A percentile compares a stretch with the other conserved stretches of the same genome.
Evolutionary conservation across 1,140 invertebrate species (phyloP).

Genomic region (Choristoneura fumiferana): DNA sequence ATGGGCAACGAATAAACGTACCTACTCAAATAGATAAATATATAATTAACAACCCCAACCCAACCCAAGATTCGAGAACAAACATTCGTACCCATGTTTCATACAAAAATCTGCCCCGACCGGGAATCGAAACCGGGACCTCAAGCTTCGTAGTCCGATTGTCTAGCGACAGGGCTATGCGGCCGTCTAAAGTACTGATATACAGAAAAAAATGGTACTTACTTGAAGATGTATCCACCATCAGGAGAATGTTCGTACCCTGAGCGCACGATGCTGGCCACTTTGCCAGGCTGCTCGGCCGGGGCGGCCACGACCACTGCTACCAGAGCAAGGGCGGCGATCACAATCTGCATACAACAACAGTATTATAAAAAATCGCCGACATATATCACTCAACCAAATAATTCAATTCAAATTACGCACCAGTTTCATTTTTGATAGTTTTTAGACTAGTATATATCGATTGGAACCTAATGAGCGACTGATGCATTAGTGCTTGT

Average conservation of each 20-base stretch:
- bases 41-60: too few species aligned
- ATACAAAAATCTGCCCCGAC: too few species aligned
- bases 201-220: conserved; percentile 21
- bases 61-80: too few species aligned
- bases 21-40: too few species aligned
- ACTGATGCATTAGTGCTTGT: conserved; percentile 55
- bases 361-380: background rate
- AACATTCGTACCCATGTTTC: too few species aligned
- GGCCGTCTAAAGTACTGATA: too few species aligned
- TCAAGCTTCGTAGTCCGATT: too few species aligned
- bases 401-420: conserved; percentile 24
- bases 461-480: conserved; percentile 53
- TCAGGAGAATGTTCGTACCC: conserved; percentile 55
- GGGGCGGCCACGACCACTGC: conserved; percentile 27
- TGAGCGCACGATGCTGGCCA: conserved; percentile 51
- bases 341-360: conserved; percentile 51
- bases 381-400: background rate
- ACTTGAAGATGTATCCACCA: conserved; percentile 57
- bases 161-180: too few species aligned
- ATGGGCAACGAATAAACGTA: background rate
- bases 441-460: conserved; percentile 41
- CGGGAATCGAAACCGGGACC: too few species aligned
- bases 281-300: too few species aligned
- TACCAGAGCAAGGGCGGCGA: conserved; percentile 36
- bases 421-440: conserved; percentile 68